Base-by-base conservation (phyloP, 2,797 vertebrate species). In the Thripadectes ignobilis region DNA sequence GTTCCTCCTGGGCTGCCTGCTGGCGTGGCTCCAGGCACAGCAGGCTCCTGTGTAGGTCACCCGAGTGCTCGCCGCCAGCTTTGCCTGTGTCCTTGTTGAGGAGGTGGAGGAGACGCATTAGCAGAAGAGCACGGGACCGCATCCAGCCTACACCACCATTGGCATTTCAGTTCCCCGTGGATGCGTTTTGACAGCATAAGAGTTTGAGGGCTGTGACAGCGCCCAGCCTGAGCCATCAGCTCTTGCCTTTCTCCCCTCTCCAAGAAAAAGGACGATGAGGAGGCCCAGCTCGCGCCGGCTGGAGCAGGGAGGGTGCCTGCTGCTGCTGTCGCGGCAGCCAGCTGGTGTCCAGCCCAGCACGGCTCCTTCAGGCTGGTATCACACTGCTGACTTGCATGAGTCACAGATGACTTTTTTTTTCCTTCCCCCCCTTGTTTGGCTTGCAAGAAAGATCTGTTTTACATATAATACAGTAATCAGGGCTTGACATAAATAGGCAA, bases 381-480 rank as follows among this genome's bases (percentile, higher is more conserved):
- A 7, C 58, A 14, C 91, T 93, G 89, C 85, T 92, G 89, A 38
- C 91, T 91, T n/a, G 48, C 36, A 75, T 90, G 76, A 91, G 38
- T 93, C 95, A 95, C 92, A 84, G 94, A 79, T 81, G 89, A 61
- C 46, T 90, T 79, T 43, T 72, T 72, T 46, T 80, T 49, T 55
- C 23, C 69, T 43, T n/a, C 7, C 9, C 4, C 2, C 0, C 32
- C 74, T 67, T 78, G 82, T 89, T 89, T 91, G 58, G 59, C 85
- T 95, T 86, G 87, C 66, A 67, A 73, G 77, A 85, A 89, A 88
- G 87, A 78, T 93, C 91, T 88, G 89, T 72, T 96, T 94, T 95
- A 93, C 93, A 94, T 96, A 95, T 91, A 94, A 95, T 84, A 92
- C 85, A 96, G 93, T 95, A 90, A 96, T 92, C 87, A 73, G 93